phyloP scores from a whole-genome alignment of 2,888 invertebrate species.

The Anthophora plumipes region DNA sequence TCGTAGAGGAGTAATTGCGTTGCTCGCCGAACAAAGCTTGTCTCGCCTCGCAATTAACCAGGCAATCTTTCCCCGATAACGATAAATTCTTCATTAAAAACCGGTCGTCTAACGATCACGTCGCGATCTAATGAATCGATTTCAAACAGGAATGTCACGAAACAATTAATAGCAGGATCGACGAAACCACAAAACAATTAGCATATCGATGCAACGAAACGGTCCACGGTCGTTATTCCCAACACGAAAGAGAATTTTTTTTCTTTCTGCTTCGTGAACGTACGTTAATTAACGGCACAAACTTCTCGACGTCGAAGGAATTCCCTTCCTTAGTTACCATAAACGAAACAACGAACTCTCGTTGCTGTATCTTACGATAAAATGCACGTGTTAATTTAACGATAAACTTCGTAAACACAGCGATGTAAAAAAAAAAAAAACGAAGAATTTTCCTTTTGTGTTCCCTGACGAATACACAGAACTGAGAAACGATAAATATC shows the following conservation, averaged over 20 bases:
- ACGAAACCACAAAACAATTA: conserved; percentile 28
- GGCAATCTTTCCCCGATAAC: conserved; percentile 1
- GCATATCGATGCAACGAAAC: neutral
- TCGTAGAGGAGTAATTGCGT: neutral
- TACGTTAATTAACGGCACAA: neutral
- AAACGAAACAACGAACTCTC: neutral
- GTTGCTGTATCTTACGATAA: neutral
- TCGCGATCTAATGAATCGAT: conserved; percentile 7
- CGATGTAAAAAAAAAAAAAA: neutral
- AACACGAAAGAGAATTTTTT: neutral
- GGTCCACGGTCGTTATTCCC: neutral
- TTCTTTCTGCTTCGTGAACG: neutral
- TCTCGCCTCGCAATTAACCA: conserved; percentile 7
- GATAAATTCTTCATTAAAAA: conserved; percentile 27
- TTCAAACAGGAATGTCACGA: neutral
- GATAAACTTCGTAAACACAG: neutral
- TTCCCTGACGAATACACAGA: no score
- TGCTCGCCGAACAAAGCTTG: neutral
- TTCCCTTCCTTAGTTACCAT: neutral
- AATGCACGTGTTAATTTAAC: neutral
- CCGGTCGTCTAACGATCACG: neutral
- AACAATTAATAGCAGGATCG: conserved; percentile 37
- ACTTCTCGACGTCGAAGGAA: neutral
- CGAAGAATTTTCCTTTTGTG: no score
- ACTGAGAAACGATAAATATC: no score